These are phyloP conservation scores for Monomorium pharaonis DNA, from an alignment of 1,140 invertebrate genomes.

Conservation along the genomic window DNA sequence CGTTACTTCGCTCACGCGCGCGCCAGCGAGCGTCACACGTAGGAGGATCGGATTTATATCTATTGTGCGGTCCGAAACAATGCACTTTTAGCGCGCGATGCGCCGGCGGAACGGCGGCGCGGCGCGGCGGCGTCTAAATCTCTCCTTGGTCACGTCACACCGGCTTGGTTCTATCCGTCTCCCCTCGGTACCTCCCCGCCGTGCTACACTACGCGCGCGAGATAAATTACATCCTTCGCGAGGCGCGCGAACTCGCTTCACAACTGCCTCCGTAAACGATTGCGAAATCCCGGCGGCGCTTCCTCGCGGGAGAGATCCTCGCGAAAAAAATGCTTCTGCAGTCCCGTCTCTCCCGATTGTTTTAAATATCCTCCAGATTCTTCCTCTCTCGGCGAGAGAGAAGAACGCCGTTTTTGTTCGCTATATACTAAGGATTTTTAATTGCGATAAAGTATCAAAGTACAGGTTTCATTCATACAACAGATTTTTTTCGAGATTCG, in stretches of 20 bases:
- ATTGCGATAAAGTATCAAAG: background rate
- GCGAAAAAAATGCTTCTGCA: background rate
- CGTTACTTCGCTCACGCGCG: conserved; percentile 5
- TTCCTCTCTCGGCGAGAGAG: background rate
- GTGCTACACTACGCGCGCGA: background rate
- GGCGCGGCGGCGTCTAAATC: conserved; percentile 37
- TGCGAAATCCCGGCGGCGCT: background rate
- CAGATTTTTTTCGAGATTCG: background rate
- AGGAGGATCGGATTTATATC: conserved; percentile 52
- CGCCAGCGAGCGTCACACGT: conserved; percentile 4
- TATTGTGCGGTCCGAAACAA: conserved; percentile 42
- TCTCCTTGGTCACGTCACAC: conserved; percentile 11
- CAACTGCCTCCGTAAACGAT: conserved; percentile 5
- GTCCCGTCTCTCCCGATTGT: background rate
- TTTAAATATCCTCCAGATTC: background rate
- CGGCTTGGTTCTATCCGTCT: background rate
- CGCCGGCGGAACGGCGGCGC: background rate
- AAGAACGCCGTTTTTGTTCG: background rate
- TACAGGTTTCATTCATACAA: background rate
- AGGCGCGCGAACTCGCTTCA: conserved; percentile 10
- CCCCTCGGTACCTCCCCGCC: background rate
- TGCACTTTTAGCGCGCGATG: conserved; percentile 23
- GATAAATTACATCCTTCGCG: conserved; percentile 41
- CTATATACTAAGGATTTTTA: background rate
- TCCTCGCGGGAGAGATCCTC: background rate